phyloP scores from a whole-genome alignment of 1,140 invertebrate species.

The Cataglyphis hispanica region DNA sequence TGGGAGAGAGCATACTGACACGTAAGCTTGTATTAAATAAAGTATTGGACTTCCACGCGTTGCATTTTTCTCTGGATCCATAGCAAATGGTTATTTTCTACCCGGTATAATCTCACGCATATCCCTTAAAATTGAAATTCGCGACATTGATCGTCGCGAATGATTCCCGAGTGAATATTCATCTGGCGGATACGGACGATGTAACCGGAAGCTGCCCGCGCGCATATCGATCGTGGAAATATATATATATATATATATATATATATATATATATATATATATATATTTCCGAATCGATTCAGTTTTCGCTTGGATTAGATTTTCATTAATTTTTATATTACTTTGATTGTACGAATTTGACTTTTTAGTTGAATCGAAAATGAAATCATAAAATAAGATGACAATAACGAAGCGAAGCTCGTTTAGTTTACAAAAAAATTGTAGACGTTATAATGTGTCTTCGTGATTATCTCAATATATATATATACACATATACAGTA shows the following conservation, averaged over 20 bases:
- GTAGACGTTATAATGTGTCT: neutral
- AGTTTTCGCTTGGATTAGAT: neutral
- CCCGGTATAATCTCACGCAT: too few relatives aligned
- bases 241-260: too few relatives aligned
- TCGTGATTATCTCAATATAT: neutral
- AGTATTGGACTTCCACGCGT: too few relatives aligned
- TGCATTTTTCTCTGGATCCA: too few relatives aligned
- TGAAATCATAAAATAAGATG: too few relatives aligned
- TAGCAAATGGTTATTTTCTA: too few relatives aligned
- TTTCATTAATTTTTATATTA: constrained; percentile 9
- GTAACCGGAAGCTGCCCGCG: constrained; percentile 15
- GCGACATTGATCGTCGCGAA: too few relatives aligned
- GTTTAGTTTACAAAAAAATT: neutral
- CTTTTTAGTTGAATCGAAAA: neutral
- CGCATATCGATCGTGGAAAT: constrained; percentile 41
- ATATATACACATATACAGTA: too few relatives aligned
- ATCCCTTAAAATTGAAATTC: too few relatives aligned
- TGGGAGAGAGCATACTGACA: too few relatives aligned
- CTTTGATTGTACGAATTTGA: neutral
- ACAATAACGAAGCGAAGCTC: neutral
- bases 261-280: too few relatives aligned
- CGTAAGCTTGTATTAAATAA: too few relatives aligned
- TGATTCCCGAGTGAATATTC: constrained; percentile 4
- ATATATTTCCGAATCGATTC: constrained; percentile 2
- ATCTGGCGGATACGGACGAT: neutral